Evolutionary conservation across 2,113 vertebrate genomes (phyloP).

Genomic region (Dicentrarchus labrax): DNA sequence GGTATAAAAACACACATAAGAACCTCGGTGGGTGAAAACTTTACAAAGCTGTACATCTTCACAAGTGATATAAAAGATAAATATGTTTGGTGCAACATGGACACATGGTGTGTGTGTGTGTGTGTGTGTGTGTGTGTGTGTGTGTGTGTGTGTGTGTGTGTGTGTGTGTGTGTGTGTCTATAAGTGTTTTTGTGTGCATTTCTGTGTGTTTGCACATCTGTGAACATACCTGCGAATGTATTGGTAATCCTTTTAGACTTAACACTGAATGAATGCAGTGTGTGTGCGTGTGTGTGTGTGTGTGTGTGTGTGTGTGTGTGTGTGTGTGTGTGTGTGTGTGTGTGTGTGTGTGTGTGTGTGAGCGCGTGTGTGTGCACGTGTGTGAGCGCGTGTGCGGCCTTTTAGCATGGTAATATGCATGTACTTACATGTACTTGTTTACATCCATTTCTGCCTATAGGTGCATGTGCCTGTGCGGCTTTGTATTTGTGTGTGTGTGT

Average conservation of each 20-base stretch:
- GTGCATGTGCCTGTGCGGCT: not conserved
- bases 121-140: not conserved
- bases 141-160: constrained; percentile 7
- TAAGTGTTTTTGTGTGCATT: not conserved
- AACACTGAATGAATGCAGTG: not conserved
- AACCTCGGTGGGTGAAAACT: not conserved
- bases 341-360: not conserved
- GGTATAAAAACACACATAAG: not conserved
- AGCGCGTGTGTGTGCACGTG: not conserved
- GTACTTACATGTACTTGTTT: constrained; percentile 41
- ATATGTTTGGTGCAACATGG: not conserved
- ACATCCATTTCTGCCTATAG: constrained; percentile 41
- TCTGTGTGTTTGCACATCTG: constrained; percentile 1
- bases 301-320: not conserved
- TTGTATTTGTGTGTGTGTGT: constrained; percentile 14
- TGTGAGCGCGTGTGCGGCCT: not conserved
- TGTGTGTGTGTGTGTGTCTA: not conserved
- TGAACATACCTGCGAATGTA: constrained; percentile 10
- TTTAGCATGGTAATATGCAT: not conserved
- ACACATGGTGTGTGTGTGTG: constrained; percentile 9
- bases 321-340: too few species aligned
- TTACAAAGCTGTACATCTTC: constrained; percentile 12
- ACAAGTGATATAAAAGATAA: constrained; percentile 9
- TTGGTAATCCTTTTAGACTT: constrained; percentile 2
- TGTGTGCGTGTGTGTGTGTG: not conserved